phyloP scores from a whole-genome alignment of 2,113 vertebrate species.

The Tricholaema leucomelas region DNA sequence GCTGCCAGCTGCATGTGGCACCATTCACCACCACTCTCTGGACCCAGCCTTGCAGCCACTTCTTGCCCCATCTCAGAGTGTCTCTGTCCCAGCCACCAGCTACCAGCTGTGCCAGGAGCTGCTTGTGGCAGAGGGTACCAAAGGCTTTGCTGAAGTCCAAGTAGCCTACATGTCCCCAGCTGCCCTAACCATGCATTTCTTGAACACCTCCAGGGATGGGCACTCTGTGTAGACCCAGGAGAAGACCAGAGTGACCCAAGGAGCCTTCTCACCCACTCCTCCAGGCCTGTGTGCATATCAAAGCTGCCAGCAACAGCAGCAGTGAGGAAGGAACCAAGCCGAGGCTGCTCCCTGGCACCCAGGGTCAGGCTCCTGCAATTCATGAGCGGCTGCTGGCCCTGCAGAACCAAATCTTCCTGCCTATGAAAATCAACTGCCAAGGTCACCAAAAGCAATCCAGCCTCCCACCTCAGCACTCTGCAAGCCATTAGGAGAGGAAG shows the following conservation, averaged over 20 bases:
- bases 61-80: too few relatives aligned
- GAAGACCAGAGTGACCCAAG: neutral
- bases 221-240: neutral
- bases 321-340: neutral
- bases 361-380: neutral
- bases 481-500: slow-evolving; percentile 25
- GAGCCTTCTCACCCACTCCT: neutral
- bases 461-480: neutral
- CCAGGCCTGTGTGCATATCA: neutral
- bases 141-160: too few relatives aligned
- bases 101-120: too few relatives aligned
- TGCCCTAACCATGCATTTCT: too few relatives aligned
- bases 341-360: neutral
- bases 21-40: too few relatives aligned
- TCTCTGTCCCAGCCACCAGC: too few relatives aligned
- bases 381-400: neutral
- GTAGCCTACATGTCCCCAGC: too few relatives aligned
- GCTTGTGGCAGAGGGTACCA: too few relatives aligned
- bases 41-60: too few relatives aligned
- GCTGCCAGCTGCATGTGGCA: too few relatives aligned
- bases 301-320: neutral
- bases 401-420: neutral
- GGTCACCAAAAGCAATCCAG: neutral
- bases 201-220: too few relatives aligned
- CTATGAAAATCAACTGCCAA: neutral